Base-by-base conservation (phyloP, 2,888 invertebrate species). In the Eilema caniola region DNA sequence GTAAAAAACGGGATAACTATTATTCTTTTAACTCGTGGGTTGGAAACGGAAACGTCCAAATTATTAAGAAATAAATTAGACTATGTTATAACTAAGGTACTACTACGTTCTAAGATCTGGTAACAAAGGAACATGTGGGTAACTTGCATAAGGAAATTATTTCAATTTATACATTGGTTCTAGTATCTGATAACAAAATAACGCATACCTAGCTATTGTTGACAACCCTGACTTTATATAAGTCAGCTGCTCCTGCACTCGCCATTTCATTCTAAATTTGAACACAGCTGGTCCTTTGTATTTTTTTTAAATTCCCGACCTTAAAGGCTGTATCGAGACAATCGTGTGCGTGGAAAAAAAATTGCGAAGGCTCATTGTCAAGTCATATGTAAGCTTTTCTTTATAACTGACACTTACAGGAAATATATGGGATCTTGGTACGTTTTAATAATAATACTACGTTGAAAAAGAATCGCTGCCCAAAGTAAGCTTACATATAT, bases 211-310 rank as follows among this genome's bases (percentile, higher is more conserved):
- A n/a, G n/a, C n/a, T n/a, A n/a, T n/a, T n/a, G n/a, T 33, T 62
- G 80, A 20, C 86, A 87, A 41, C 87, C 87, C 85, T 87, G 68
- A 7, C 4, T 20, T 47, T 72, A 33, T 67, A 11, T 24, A 61
- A 75, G 83, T 86, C 86, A 87, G 86, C 87, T 87, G 87, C 85
- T 28, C 23, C 87, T 87, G 87, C 85, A 37, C 24, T 66, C 70
- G 66, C 72, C 71, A 76, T 78, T 71, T 79, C 72, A 66, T 76
- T 83, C 80, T 71, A 75, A 80, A 79, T 82, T 81, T 70, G 71
- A 71, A 71, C 71, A 82, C 87, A 88, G 86, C 87, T 88, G 87
- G 66, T 80, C 77, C 76, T 79, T 83, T 85, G 68, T 56, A 56
- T 41, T 73, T 70, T 83, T 85, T 83, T 80, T 72, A 67, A 53